Evolutionary conservation across 1,140 invertebrate species (phyloP).

Genomic region (Heterodera schachtii): DNA sequence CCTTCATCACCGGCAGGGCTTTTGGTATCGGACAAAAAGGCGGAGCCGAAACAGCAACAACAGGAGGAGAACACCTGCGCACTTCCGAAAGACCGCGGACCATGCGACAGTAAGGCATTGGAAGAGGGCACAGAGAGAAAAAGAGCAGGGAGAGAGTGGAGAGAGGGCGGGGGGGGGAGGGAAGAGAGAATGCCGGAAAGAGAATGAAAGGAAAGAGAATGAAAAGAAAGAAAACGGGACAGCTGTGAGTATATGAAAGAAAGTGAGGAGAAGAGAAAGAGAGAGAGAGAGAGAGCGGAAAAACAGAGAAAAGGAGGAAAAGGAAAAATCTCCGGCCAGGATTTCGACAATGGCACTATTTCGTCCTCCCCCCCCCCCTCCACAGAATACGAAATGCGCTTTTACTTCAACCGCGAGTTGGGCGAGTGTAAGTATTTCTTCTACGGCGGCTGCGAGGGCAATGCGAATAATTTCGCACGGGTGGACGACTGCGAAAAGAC

Average conservation of each 20-base stretch:
- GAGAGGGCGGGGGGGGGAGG: too few species aligned
- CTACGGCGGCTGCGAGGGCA: conserved; percentile 77
- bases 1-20: neutral
- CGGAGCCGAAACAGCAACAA: too few species aligned
- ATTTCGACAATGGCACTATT: neutral
- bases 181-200: neutral
- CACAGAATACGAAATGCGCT: conserved; percentile 60
- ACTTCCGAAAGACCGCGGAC: conserved; percentile 62
- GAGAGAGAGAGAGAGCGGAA: too few species aligned
- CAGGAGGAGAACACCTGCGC: conserved; percentile 34
- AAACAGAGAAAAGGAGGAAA: too few species aligned
- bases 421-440: conserved; percentile 76
- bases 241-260: too few species aligned
- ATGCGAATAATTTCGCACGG: conserved; percentile 78
- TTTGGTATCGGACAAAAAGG: conserved; percentile 28
- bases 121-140: too few species aligned
- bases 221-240: too few species aligned
- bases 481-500: conserved; percentile 80
- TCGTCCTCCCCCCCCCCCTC: too few species aligned
- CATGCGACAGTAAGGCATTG: conserved; percentile 52
- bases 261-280: too few species aligned
- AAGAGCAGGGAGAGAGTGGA: too few species aligned
- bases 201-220: too few species aligned
- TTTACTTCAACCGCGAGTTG: conserved; percentile 61
- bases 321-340: too few species aligned